A percentile compares a stretch with the other conserved stretches of the same genome.
phyloP scores from a whole-genome alignment of 2,797 vertebrate genomes.

The Tachyglossus aculeatus region DNA sequence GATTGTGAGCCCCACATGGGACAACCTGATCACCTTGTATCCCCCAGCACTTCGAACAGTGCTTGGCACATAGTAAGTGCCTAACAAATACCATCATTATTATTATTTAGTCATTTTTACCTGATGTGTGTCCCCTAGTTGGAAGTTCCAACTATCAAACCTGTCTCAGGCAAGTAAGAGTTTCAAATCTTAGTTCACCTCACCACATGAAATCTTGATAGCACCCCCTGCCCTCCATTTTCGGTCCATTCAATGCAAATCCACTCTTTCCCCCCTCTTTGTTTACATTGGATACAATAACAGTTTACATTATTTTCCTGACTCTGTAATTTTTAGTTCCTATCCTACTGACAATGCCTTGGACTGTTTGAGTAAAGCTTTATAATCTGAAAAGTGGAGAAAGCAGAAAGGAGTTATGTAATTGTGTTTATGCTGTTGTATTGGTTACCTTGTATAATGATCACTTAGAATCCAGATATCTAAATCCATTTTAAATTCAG shows the following conservation, averaged over 20 bases:
- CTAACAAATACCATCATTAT: no score
- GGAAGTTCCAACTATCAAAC: no score
- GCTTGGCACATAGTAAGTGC: no score
- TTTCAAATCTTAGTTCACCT: no score
- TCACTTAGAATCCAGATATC: conserved; percentile 46
- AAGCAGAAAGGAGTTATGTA: conserved; percentile 33
- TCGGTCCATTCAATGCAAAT: neutral
- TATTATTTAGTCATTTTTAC: no score
- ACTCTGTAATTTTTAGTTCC: conserved; percentile 28
- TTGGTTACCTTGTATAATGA: conserved; percentile 51
- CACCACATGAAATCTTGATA: no score
- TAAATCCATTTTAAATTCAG: conserved; percentile 50
- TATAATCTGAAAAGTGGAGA: conserved; percentile 24
- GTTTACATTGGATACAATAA: conserved; percentile 16
- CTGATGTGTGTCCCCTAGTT: no score
- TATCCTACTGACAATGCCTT: neutral
- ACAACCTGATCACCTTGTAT: no score
- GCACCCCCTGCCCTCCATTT: neutral
- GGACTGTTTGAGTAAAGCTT: conserved; percentile 17
- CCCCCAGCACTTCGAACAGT: no score
- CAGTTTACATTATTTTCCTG: conserved; percentile 23
- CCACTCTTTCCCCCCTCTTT: neutral
- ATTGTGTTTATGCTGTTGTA: conserved; percentile 16
- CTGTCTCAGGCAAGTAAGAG: no score
- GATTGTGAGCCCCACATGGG: no score